Evolutionary conservation across 2,888 invertebrate genomes (phyloP).

Genomic region (Trissolcus brochymenae): DNA sequence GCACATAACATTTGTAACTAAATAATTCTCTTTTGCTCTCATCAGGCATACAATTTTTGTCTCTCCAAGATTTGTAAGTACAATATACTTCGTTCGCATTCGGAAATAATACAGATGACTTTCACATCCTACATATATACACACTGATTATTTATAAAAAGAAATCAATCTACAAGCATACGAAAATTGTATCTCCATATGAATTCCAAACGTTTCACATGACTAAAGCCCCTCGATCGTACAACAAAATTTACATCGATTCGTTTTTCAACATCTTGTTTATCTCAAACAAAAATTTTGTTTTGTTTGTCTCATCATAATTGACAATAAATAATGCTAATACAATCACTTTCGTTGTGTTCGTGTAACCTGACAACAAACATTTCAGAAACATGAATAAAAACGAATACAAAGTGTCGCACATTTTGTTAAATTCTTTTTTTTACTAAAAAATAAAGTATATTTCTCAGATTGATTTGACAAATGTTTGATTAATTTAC

Average conservation of each 20-base stretch:
- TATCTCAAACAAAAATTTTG: background rate
- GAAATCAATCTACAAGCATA: slow-evolving; percentile 11
- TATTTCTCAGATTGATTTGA: no score
- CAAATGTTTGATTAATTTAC: no score
- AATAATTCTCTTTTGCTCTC: slow-evolving; percentile 12
- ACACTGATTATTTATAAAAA: slow-evolving; percentile 1
- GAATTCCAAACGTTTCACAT: slow-evolving; percentile 4
- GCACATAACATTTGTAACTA: slow-evolving; percentile 21
- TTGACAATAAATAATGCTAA: slow-evolving; percentile 26
- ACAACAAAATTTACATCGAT: background rate
- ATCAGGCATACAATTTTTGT: background rate
- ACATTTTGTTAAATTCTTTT: no score
- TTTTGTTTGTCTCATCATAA: slow-evolving; percentile 7
- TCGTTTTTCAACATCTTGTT: background rate
- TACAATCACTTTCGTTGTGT: slow-evolving; percentile 18
- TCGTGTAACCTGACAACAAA: background rate
- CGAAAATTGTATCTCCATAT: background rate
- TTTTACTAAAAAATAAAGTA: no score
- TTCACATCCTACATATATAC: slow-evolving; percentile 9
- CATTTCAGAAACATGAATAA: no score
- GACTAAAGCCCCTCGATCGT: background rate
- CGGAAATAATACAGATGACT: background rate
- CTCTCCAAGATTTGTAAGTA: background rate
- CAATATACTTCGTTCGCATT: background rate
- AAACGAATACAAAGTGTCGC: no score